These are phyloP conservation scores for Lichenostomus cassidix DNA, from an alignment of 2,113 vertebrate genomes.

Conservation along the genomic window DNA sequence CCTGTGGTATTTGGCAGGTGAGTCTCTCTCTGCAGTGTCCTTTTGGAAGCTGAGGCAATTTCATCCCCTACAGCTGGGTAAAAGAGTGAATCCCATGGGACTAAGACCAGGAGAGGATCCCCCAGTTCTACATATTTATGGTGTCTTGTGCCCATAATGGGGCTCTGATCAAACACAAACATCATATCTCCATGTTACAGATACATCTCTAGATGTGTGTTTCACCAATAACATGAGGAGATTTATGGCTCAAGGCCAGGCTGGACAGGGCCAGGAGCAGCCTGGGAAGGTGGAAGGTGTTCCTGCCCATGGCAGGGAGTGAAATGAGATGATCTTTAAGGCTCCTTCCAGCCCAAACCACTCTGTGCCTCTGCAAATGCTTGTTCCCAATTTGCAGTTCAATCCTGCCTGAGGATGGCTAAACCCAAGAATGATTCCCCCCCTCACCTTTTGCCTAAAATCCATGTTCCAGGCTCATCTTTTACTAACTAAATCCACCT, in stretches of 20 bases:
- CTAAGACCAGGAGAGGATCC: neutral
- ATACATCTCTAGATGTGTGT: accelerated
- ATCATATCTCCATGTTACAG: accelerated
- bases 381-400: neutral
- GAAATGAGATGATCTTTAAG: neutral
- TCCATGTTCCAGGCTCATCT: neutral
- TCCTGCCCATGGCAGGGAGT: neutral
- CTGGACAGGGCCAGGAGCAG: accelerated
- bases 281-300: neutral
- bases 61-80: accelerated
- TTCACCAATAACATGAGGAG: neutral
- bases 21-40: neutral
- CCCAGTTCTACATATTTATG: accelerated
- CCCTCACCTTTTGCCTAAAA: neutral
- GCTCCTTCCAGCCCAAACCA: neutral
- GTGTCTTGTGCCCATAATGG: accelerated
- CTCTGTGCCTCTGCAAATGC: accelerated
- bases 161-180: neutral
- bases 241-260: neutral
- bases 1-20: accelerated
- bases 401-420: neutral
- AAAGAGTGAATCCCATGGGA: neutral
- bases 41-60: neutral
- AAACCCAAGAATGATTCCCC: accelerated
- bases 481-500: neutral